Evolutionary conservation across 2,797 vertebrate species (phyloP).

Genomic region (Distichodus sexfasciatus): DNA sequence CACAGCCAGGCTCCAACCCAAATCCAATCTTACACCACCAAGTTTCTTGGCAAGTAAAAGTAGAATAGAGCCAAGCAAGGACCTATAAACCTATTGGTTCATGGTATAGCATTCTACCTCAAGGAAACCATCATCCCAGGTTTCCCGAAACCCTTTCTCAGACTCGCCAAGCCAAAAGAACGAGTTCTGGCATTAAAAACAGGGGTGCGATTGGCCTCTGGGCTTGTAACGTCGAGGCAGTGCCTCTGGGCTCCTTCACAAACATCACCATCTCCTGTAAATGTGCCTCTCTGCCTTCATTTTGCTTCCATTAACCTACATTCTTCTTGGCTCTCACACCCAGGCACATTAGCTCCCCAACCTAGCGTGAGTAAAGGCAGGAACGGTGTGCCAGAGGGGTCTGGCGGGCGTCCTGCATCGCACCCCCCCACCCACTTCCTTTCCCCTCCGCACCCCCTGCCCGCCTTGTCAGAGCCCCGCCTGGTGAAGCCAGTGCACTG

Average conservation of each 20-base stretch:
- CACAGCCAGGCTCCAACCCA: too few species aligned
- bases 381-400: conserved; percentile 3
- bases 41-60: too few species aligned
- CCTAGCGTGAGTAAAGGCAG: conserved; percentile 16
- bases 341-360: conserved; percentile 20
- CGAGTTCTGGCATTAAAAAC: background rate
- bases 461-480: conserved; percentile 4
- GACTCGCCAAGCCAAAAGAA: background rate
- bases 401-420: conserved; percentile 33
- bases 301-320: conserved; percentile 20
- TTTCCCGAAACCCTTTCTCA: background rate
- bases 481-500: background rate
- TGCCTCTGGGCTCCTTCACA: background rate
- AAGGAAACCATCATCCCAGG: too few species aligned
- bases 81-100: too few species aligned
- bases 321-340: conserved; percentile 7
- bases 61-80: too few species aligned
- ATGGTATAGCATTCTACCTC: too few species aligned
- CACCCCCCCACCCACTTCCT: background rate
- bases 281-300: conserved; percentile 10
- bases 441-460: too few species aligned
- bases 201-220: background rate
- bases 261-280: conserved; percentile 18
- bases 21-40: too few species aligned
- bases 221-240: background rate